Evolutionary conservation across 2,888 invertebrate genomes (phyloP), one percentile per base, ranked within the genome.

Genomic region (Cyaniris semiargus): DNA sequence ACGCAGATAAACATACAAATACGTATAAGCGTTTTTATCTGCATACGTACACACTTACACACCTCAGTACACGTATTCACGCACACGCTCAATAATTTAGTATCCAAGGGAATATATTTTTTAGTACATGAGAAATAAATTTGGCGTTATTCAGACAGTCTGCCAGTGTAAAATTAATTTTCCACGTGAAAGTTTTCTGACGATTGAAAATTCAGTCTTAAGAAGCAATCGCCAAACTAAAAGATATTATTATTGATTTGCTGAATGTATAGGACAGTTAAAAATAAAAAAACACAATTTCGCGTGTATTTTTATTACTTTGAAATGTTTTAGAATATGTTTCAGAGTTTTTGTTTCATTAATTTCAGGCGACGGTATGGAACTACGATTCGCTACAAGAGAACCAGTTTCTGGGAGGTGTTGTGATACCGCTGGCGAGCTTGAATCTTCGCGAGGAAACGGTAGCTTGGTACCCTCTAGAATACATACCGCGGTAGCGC

Each of bases 381-480:
- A 97, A 98, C 87, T 97, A 98, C 89, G 98, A 98, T 88, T 96
- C 97, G 0, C 90, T 99, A 70, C 98, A 98, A 88, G 98, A 98
- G 89, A 99, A 99, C 90, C 97, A 98, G 90, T 97, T 98, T 88
- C 94, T 99, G 13, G 99, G 99, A 38, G 98, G 98, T n/a, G 97
- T 98, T 78, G 96, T 97, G 82, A 95, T 99, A 82, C 96, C 96
- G 1, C 94, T 99, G 18, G 94, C 94, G 79, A 95, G 96, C 58
- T 90, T 97, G 80, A 96, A 97, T 84, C 93, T 98, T 79, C 95
- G 95, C 3, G 95, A 95, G 81, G 98, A 98, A 90, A 96, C 96
- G 0, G 95, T 96, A 1, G 96, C 97, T 81, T 99, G 99, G 98
- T 98, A 98, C 90, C 96, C 97, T 0, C 90, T 98, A 0, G 91